phyloP scores from a whole-genome alignment of 2,113 vertebrate genomes.

The Actenoides lindsayi region DNA sequence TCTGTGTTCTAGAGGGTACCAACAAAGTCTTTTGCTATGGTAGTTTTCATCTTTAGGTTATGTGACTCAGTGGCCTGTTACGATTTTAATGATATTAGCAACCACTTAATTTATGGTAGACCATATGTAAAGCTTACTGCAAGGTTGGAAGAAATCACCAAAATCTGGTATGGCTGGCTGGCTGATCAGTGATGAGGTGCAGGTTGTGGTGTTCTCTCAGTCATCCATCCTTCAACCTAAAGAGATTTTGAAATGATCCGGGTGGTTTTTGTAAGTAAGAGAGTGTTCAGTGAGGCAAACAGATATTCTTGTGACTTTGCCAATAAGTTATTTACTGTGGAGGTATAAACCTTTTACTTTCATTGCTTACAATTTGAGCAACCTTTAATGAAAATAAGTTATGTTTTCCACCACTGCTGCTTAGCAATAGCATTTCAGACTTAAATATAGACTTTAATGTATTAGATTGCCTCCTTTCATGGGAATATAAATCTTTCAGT shows the following conservation, averaged over 20 bases:
- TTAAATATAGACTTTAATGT: constrained; percentile 53
- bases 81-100: neutral
- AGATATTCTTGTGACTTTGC: neutral
- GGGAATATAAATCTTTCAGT: constrained; percentile 57
- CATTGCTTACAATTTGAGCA: constrained; percentile 18
- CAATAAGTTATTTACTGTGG: neutral
- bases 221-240: neutral
- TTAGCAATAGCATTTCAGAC: constrained; percentile 52
- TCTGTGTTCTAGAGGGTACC: neutral
- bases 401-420: constrained; percentile 33
- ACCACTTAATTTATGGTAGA: neutral
- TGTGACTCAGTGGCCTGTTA: neutral
- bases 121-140: neutral
- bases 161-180: neutral
- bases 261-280: neutral
- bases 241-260: neutral
- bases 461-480: constrained; percentile 57
- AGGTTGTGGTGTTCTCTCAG: neutral
- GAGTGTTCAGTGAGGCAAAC: neutral
- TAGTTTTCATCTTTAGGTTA: neutral
- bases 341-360: constrained; percentile 36
- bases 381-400: constrained; percentile 58
- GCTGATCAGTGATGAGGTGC: neutral
- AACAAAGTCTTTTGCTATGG: neutral
- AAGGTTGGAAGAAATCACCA: neutral